Evolutionary conservation across 2,888 invertebrate species (phyloP).

Genomic region (Morpho helenor): DNA sequence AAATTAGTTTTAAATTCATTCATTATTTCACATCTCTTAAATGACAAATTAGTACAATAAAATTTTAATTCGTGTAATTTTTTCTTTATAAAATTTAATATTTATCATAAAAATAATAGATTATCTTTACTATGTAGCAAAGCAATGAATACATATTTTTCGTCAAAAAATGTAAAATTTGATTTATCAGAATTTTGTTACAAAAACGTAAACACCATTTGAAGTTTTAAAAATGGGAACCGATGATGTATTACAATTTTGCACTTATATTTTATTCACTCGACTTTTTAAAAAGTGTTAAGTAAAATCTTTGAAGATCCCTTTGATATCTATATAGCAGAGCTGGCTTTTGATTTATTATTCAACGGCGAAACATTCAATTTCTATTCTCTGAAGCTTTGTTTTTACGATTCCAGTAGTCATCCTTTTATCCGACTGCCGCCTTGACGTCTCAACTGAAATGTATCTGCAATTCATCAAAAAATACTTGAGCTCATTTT

Average conservation of each 20-base stretch:
- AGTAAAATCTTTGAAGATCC: slow-evolving; percentile 58
- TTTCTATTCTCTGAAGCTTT: slow-evolving; percentile 34
- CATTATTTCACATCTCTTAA: no score
- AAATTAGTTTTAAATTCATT: no score
- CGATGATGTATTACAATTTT: slow-evolving; percentile 27
- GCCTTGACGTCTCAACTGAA: slow-evolving; percentile 9
- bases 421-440: slow-evolving; percentile 21
- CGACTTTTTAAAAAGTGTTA: slow-evolving; percentile 50
- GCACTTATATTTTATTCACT: slow-evolving; percentile 42
- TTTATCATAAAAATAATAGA: no score
- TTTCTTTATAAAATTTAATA: no score
- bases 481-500: background rate
- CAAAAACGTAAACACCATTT: no score
- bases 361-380: slow-evolving; percentile 49
- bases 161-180: no score
- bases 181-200: no score
- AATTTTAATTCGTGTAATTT: no score
- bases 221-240: no score
- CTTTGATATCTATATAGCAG: slow-evolving; percentile 55
- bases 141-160: no score
- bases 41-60: no score
- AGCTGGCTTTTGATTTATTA: slow-evolving; percentile 59
- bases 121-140: no score
- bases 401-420: slow-evolving; percentile 35
- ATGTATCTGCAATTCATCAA: slow-evolving; percentile 11